Evolutionary conservation across 2,888 invertebrate genomes (phyloP), one percentile per base, ranked within the genome.

Genomic region (Athrips mouffetella): DNA sequence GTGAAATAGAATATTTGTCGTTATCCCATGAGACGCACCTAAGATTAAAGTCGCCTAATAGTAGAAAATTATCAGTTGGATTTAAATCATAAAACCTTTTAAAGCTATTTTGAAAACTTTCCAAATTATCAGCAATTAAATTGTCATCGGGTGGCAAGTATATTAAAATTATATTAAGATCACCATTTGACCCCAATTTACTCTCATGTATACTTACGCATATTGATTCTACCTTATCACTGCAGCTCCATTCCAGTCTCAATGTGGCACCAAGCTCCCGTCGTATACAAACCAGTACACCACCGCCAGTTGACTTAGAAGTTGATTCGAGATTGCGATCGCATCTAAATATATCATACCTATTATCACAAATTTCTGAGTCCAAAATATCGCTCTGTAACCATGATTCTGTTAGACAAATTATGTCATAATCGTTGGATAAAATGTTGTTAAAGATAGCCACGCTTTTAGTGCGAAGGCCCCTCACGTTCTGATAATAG

Each of bases 401-500:
- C 48, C 48, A 49, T 1, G 45, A 45, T 25, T 49, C 48, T 1
- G 44, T 45, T 1, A 49, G 45, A 20, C 15, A 37, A 16, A 45
- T 6, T n/a, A 49, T 18, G 10, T 49, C 49, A 16, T 35, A 49
- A 8, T 49, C 40, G 8, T 16, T 25, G 1, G 25, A n/a, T 35
- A 49, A 42, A 18, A 49, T 49, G 15, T 40, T 49, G 8, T 49
- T 49, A 18, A 40, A 49, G 16, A 49, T 18, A 2, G 37, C 10
- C 5, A 49, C 18, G 25, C 45, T 40, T 13, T 49, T 49, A 2
- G 49, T 49, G 0, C 49, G 45, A 2, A 49, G 39, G 1, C 49
- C 45, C 3, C 41, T 37, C 4, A 45, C 40, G 16, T 49, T 49
- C 27, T 49, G 49, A 33, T 45, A 49, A 16, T 31, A 49, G n/a